A percentile compares a stretch with the other conserved stretches of the same genome.
Evolutionary conservation across 1,140 invertebrate genomes (phyloP).

Genomic region (Lineus longissimus): DNA sequence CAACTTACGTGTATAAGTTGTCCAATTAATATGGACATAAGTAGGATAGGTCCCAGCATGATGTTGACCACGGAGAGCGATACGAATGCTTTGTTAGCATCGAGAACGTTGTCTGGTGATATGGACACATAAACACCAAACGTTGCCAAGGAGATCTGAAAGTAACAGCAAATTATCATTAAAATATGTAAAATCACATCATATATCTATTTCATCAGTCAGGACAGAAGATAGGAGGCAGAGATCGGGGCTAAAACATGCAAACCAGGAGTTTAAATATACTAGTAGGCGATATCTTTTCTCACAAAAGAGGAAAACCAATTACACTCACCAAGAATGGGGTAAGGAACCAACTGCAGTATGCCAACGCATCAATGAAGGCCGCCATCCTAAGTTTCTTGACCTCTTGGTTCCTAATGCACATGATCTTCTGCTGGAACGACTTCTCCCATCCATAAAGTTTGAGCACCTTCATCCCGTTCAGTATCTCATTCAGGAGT

Average conservation of each 20-base stretch:
- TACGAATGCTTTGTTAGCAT: slow-evolving; percentile 70
- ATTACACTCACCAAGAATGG: slow-evolving; percentile 84
- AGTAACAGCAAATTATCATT: no score
- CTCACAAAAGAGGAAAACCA: no score
- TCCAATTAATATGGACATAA: slow-evolving; percentile 15
- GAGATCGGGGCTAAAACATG: no score
- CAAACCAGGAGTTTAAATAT: no score
- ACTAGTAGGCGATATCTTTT: no score
- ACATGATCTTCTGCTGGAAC: slow-evolving; percentile 53
- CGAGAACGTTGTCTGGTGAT: slow-evolving; percentile 52
- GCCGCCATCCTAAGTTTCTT: slow-evolving; percentile 50
- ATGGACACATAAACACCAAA: slow-evolving; percentile 48
- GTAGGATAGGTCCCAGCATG: slow-evolving; percentile 57
- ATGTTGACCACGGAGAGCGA: slow-evolving; percentile 94
- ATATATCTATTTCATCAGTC: no score
- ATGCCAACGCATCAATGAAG: slow-evolving; percentile 63
- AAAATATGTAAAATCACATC: no score
- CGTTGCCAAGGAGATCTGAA: slow-evolving; percentile 21
- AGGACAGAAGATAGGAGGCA: no score
- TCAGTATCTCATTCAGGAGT: slow-evolving; percentile 91
- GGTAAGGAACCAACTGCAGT: slow-evolving; percentile 90
- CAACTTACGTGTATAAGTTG: slow-evolving; percentile 56
- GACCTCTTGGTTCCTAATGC: slow-evolving; percentile 53
- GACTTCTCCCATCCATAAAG: slow-evolving; percentile 52
- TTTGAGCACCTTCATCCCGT: slow-evolving; percentile 74